Conservation (phyloP, 2,888 invertebrate genomes). For the Mythimna pallens region DNA sequence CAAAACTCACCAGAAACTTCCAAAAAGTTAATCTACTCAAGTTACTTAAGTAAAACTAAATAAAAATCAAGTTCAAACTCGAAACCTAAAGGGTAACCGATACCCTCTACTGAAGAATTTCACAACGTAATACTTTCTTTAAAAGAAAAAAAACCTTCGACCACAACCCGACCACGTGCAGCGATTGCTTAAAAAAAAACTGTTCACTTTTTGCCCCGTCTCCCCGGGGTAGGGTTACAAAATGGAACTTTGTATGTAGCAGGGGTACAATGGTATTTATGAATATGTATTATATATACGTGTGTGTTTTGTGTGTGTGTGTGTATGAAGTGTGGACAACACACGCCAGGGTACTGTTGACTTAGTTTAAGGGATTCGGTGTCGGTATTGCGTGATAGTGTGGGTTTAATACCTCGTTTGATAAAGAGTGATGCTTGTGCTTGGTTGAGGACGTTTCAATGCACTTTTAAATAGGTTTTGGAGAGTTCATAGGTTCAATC, state of each 20-base stretch:
- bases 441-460: conserved; percentile 22
- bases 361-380: conserved; percentile 66
- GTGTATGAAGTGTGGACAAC: conserved; percentile 76
- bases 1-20: background rate
- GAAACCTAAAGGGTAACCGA: conserved; percentile 75
- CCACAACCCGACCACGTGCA: conserved; percentile 90
- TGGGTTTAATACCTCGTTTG: conserved; percentile 53
- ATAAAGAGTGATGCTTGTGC: conserved; percentile 36
- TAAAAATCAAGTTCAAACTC: conserved; percentile 58
- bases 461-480: background rate
- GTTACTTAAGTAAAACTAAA: conserved; percentile 10
- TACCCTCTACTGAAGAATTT: conserved; percentile 81
- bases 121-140: conserved; percentile 86
- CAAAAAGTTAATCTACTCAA: background rate
- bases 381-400: conserved; percentile 60
- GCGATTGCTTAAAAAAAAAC: conserved; percentile 79
- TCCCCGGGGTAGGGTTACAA: conserved; percentile 87
- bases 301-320: conserved; percentile 70
- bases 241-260: conserved; percentile 85
- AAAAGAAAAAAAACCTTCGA: conserved; percentile 80
- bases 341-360: conserved; percentile 75
- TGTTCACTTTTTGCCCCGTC: conserved; percentile 83
- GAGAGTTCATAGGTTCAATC: background rate
- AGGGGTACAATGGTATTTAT: conserved; percentile 61
- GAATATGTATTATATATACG: conserved; percentile 42